Base-by-base conservation (phyloP, 2,113 vertebrate species). In the Sitta europaea region DNA sequence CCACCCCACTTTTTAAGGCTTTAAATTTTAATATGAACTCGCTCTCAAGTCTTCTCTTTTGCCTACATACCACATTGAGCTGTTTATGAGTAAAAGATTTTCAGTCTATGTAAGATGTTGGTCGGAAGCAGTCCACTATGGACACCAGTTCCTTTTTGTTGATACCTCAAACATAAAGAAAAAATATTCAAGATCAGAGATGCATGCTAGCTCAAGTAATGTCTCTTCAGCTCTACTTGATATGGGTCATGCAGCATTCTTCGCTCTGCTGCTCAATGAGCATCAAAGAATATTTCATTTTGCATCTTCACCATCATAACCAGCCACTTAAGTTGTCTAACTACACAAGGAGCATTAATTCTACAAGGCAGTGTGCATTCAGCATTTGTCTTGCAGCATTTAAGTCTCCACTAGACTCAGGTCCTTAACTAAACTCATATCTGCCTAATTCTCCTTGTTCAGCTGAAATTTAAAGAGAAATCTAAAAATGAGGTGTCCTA, bases 21-120 rank as follows among this genome's bases (percentile, higher is more conserved):
- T 97, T 97, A 88, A 92, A 94, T 94, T 97, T 97, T 97, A 95
- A 94, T 77, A 66, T 78, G 48, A 88, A 91, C 75, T 85, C 67
- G 42, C 78, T 90, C 93, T 92, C 36, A 13, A 76, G 59, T 75
- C 80, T 40, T 12, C 65, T 50, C 59, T 40, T 94, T 55, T 86
- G 57, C 92, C 79, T 79, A 88, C 31, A 24, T 43, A 53, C 28
- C 31, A 63, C 18, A 79, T n/a, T 48, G 17, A 94, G 67, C 57
- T 89, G 14, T n/a, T 80, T 55, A 71, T 59, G 72, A 93, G 36
- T 48, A 22, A 55, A 94, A 86, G 57, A 63, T 28, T 95, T 87
- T 83, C 55, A 62, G 72, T 47, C 72, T 85, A 23, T 59, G 20
- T 33, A 67, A 55, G 12, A 59, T 21, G 14, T 16, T 82, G 53